A percentile compares a stretch with the other conserved stretches of the same genome.
phyloP scores from a whole-genome alignment of 1,140 invertebrate species.

The Helicoverpa armigera region DNA sequence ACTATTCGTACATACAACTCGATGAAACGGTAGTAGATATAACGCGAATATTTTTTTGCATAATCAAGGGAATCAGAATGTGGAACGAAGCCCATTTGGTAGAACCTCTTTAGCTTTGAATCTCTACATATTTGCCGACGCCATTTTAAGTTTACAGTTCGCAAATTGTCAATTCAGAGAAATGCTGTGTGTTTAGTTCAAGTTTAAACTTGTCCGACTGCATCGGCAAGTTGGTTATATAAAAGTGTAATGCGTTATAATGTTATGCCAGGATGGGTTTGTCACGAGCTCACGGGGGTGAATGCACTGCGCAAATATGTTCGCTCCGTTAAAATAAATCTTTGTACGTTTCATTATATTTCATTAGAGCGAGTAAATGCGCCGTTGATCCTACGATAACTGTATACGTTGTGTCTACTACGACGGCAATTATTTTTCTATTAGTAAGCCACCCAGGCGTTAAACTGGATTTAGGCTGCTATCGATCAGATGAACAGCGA shows the following conservation, averaged over 20 bases:
- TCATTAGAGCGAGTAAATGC: neutral
- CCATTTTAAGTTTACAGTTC: slow-evolving; percentile 27
- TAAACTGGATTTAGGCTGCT: neutral
- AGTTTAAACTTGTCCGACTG: slow-evolving; percentile 37
- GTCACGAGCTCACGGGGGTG: slow-evolving; percentile 70
- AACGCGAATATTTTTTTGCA: slow-evolving; percentile 51
- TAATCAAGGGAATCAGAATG: slow-evolving; percentile 60
- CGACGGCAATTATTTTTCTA: neutral
- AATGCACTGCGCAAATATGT: slow-evolving; percentile 73
- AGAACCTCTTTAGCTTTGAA: slow-evolving; percentile 17
- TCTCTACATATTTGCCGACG: slow-evolving; percentile 30
- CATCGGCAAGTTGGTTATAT: slow-evolving; percentile 40
- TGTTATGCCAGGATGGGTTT: slow-evolving; percentile 66
- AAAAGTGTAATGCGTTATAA: slow-evolving; percentile 60
- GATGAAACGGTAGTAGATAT: slow-evolving; percentile 1
- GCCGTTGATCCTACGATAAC: slow-evolving; percentile 26
- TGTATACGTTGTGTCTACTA: slow-evolving; percentile 10
- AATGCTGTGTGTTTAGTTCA: slow-evolving; percentile 18
- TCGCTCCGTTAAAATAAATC: slow-evolving; percentile 68
- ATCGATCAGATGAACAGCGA: neutral
- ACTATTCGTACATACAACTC: slow-evolving; percentile 23
- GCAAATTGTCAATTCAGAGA: slow-evolving; percentile 27
- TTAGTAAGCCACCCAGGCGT: slow-evolving; percentile 11
- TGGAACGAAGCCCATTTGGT: slow-evolving; percentile 53
- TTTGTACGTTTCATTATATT: slow-evolving; percentile 57